phyloP scores from a whole-genome alignment of 1,140 invertebrate genomes.

The Brachionus koreanus region DNA sequence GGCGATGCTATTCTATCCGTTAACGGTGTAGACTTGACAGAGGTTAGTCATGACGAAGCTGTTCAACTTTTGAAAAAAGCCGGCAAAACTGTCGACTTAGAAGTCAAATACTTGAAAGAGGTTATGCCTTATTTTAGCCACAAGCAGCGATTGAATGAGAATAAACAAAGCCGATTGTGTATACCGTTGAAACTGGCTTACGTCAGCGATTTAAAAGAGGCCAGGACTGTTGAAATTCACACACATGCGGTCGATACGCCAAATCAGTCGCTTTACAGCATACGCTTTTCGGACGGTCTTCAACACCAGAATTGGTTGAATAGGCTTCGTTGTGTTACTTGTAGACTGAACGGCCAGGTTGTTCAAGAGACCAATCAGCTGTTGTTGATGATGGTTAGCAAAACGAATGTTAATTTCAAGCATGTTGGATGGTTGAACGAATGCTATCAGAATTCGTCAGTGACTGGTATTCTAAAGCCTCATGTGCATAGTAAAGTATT shows the following conservation, averaged over 20 bases:
- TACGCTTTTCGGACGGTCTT: constrained; percentile 61
- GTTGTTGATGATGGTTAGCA: constrained; percentile 46
- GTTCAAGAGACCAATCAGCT: constrained; percentile 57
- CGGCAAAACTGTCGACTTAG: constrained; percentile 90
- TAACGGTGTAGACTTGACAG: constrained; percentile 90
- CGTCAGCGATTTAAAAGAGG: neutral
- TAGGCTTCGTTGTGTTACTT: constrained; percentile 77
- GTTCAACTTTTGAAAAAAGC: constrained; percentile 92
- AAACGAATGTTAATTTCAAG: neutral
- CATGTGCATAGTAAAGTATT: constrained; percentile 70
- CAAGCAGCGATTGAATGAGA: neutral
- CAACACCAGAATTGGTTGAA: constrained; percentile 78
- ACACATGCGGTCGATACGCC: neutral
- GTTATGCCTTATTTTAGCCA: constrained; percentile 18
- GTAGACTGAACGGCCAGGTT: constrained; percentile 62
- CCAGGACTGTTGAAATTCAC: constrained; percentile 69
- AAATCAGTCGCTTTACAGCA: constrained; percentile 64
- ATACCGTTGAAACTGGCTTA: neutral
- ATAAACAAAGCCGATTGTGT: neutral
- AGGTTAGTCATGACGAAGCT: constrained; percentile 96
- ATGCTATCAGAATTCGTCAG: constrained; percentile 47
- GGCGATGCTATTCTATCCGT: constrained; percentile 96
- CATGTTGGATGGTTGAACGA: constrained; percentile 79
- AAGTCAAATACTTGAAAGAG: constrained; percentile 69
- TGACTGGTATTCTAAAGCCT: constrained; percentile 19